Percentiles rank a stretch among this genome's conserved stretches.
Conservation (phyloP, 2,113 vertebrate species). For the Toxotes jaculatrix region DNA sequence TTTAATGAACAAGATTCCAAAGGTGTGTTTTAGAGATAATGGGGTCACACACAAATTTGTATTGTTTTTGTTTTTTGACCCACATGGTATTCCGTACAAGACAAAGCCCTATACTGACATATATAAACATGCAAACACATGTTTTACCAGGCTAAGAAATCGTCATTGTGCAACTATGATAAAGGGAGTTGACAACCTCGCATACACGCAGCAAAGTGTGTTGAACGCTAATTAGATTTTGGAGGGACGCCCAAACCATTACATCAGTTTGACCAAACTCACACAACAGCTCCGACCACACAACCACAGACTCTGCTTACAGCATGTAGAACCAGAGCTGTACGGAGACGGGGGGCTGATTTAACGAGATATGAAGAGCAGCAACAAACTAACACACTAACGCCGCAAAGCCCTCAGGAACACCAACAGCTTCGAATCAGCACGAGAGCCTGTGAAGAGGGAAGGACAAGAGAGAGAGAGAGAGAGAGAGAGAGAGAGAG, state of each 20-base stretch:
- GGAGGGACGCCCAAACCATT: background rate
- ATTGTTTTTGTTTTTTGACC: background rate
- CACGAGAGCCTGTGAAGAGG: background rate
- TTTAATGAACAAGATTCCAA: background rate
- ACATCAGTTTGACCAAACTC: slow-evolving; percentile 25
- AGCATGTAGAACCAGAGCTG: background rate
- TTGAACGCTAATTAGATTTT: slow-evolving; percentile 12
- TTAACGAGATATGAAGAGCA: slow-evolving; percentile 4
- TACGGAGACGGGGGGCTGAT: background rate
- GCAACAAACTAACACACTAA: background rate
- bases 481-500: no score
- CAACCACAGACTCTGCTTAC: background rate
- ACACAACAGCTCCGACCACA: slow-evolving; percentile 27
- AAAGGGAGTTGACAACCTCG: background rate
- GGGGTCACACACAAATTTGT: no score
- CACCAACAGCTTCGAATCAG: background rate
- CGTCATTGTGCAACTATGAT: background rate
- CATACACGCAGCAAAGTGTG: background rate
- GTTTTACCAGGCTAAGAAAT: background rate
- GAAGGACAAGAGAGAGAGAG: background rate
- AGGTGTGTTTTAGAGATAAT: background rate
- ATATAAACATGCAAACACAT: no score
- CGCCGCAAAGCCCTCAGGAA: slow-evolving; percentile 6
- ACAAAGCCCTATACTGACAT: background rate
- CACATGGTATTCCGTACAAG: background rate